phyloP scores from a whole-genome alignment of 2,113 vertebrate species.

The Lasiurus borealis region DNA sequence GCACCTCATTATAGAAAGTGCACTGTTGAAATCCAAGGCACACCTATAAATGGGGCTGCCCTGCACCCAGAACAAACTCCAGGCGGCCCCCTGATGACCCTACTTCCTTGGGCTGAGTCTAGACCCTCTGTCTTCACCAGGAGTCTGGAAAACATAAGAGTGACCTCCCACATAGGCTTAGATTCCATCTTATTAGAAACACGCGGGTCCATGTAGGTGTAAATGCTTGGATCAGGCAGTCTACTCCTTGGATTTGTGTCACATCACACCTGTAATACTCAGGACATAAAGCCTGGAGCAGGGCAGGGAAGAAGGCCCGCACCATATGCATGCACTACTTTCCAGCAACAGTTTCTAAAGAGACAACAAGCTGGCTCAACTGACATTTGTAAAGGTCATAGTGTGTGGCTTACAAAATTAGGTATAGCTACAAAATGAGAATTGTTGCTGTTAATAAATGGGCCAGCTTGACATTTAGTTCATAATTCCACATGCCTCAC shows the following conservation, averaged over 20 bases:
- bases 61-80: accelerated
- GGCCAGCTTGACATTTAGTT: background rate
- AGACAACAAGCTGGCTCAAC: background rate
- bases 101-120: background rate
- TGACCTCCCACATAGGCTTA: background rate
- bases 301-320: background rate
- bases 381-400: background rate
- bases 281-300: no score
- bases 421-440: background rate
- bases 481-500: slow-evolving; percentile 62
- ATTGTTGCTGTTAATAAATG: background rate
- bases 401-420: background rate
- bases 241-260: background rate
- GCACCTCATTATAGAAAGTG: background rate
- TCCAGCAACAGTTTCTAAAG: background rate
- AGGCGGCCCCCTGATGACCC: background rate
- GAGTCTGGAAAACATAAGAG: no score
- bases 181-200: background rate
- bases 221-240: background rate
- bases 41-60: background rate
- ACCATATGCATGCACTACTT: background rate
- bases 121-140: background rate
- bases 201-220: background rate
- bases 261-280: background rate
- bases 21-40: background rate